Percentiles rank a stretch among this genome's conserved stretches.
Conservation (phyloP, 2,113 vertebrate genomes). For the Protobothrops mucrosquamatus region DNA sequence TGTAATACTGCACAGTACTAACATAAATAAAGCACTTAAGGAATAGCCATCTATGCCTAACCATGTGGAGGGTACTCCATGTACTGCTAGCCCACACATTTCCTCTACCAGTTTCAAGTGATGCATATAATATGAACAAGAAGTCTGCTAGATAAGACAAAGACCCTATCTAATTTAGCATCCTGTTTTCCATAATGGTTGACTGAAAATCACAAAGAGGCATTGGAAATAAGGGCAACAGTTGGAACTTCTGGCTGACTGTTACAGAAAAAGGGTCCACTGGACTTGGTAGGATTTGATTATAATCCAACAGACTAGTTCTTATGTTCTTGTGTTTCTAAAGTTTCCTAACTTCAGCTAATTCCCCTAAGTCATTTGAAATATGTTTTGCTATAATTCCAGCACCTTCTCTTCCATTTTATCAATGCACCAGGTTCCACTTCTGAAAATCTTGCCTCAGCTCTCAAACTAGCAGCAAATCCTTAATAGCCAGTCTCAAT, state of each 20-base stretch:
- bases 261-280: not conserved
- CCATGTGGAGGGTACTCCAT: not conserved
- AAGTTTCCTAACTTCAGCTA: not conserved
- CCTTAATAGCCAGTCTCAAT: not conserved
- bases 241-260: not conserved
- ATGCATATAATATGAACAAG: not conserved
- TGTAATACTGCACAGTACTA: not conserved
- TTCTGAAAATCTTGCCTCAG: not conserved
- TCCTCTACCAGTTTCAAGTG: not conserved
- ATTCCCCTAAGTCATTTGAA: not conserved
- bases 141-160: not conserved
- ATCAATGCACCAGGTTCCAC: not conserved
- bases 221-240: not conserved
- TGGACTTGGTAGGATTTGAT: not conserved
- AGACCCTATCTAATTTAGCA: not conserved
- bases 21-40: not conserved
- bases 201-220: not conserved
- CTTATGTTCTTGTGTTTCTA: not conserved
- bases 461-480: not conserved
- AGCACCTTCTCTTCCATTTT: not conserved
- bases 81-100: not conserved
- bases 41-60: not conserved
- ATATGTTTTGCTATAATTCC: not conserved
- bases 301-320: not conserved
- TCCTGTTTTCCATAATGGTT: not conserved